phyloP scores from a whole-genome alignment of 2,797 vertebrate species.

The Lemur catta region DNA sequence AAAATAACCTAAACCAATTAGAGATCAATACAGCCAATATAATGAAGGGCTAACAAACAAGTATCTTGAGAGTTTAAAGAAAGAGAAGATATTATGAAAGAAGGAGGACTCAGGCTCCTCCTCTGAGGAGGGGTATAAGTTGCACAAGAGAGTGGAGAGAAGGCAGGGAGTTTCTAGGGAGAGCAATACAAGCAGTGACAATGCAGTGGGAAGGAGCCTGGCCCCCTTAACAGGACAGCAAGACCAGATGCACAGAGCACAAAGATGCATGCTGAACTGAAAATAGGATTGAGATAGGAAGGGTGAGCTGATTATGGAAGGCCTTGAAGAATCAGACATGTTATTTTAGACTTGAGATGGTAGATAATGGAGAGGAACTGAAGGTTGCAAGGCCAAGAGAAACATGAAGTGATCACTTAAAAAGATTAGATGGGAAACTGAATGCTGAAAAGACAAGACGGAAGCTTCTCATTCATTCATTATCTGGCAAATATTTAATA shows the following conservation, averaged over 20 bases:
- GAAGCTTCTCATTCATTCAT: background rate
- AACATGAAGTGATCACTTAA: background rate
- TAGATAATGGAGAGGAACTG: background rate
- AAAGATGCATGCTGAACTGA: background rate
- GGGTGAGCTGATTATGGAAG: background rate
- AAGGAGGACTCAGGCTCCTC: background rate
- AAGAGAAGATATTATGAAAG: background rate
- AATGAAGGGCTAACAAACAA: constrained; percentile 7
- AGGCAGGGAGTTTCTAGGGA: background rate
- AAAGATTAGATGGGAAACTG: background rate
- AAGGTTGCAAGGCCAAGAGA: background rate
- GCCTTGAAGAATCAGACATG: background rate
- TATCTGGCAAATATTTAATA: background rate
- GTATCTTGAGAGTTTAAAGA: background rate
- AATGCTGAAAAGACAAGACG: background rate
- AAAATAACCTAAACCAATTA: constrained; percentile 46
- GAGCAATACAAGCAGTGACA: background rate
- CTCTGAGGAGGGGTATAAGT: background rate
- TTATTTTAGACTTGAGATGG: background rate
- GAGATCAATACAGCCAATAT: background rate
- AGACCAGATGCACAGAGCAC: background rate
- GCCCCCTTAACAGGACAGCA: background rate
- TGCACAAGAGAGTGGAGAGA: background rate
- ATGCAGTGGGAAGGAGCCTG: background rate
- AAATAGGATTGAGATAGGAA: background rate